phyloP scores from a whole-genome alignment of 2,797 vertebrate genomes.

The Eptatretus atami region DNA sequence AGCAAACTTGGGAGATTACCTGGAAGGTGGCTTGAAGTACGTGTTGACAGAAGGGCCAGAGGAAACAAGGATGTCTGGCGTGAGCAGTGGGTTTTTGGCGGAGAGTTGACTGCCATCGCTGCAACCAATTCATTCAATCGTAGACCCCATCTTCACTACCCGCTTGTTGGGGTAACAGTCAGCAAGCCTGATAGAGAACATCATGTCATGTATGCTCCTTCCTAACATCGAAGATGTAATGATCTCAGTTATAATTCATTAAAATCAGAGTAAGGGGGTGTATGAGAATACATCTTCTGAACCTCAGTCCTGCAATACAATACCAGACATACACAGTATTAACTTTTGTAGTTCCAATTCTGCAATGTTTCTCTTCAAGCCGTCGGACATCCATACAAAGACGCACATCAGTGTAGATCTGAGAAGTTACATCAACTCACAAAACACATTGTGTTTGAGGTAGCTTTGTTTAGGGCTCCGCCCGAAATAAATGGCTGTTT shows the following conservation, averaged over 20 bases:
- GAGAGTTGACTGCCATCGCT: constrained; percentile 42
- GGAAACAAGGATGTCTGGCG: constrained; percentile 53
- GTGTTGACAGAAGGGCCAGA: constrained; percentile 46
- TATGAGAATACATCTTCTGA: neutral
- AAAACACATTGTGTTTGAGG: too few species aligned
- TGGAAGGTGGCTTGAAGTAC: constrained; percentile 58
- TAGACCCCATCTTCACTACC: constrained; percentile 39
- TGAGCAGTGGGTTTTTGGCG: constrained; percentile 50
- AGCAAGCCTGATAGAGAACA: constrained; percentile 23
- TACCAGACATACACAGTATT: neutral
- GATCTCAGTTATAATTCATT: neutral
- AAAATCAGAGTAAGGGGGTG: neutral
- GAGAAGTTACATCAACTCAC: too few species aligned
- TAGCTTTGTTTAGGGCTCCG: too few species aligned
- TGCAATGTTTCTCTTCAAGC: too few species aligned
- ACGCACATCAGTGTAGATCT: too few species aligned
- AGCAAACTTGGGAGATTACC: constrained; percentile 15
- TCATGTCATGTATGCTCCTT: too few species aligned
- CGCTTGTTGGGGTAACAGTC: constrained; percentile 41
- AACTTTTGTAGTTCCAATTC: neutral
- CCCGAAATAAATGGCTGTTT: too few species aligned
- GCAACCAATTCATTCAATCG: constrained; percentile 50
- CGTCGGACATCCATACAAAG: too few species aligned
- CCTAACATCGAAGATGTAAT: too few species aligned
- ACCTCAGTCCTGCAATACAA: neutral